These are phyloP conservation scores for Torymus aiolomorphi DNA, from an alignment of 2,888 invertebrate genomes.

Conservation along the genomic window DNA sequence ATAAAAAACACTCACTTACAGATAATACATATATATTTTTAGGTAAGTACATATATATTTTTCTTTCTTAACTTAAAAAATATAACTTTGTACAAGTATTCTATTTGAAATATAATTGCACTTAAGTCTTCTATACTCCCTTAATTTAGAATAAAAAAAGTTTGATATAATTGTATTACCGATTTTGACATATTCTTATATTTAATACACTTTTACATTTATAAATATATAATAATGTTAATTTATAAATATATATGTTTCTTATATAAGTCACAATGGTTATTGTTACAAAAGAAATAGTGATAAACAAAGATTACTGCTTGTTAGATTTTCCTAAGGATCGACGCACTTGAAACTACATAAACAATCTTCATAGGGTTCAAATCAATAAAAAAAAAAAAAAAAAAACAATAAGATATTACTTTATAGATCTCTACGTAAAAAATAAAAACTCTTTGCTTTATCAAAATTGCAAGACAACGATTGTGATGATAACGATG, in stretches of 20 bases:
- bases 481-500: slow-evolving; percentile 44
- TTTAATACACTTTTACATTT: slow-evolving; percentile 38
- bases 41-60: slow-evolving; percentile 53
- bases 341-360: slow-evolving; percentile 27
- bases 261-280: slow-evolving; percentile 15
- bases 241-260: slow-evolving; percentile 43
- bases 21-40: slow-evolving; percentile 48
- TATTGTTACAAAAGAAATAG: slow-evolving; percentile 31
- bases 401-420: slow-evolving; percentile 38
- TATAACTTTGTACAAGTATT: slow-evolving; percentile 57
- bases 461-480: slow-evolving; percentile 50
- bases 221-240: slow-evolving; percentile 42
- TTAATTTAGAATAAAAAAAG: slow-evolving; percentile 50
- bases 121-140: slow-evolving; percentile 55
- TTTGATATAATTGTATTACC: slow-evolving; percentile 31
- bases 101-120: slow-evolving; percentile 55
- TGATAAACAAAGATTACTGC: slow-evolving; percentile 23
- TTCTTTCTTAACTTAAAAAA: slow-evolving; percentile 46
- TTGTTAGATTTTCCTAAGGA: slow-evolving; percentile 37
- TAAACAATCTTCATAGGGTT: slow-evolving; percentile 43
- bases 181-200: slow-evolving; percentile 42
- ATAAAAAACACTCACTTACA: slow-evolving; percentile 42
- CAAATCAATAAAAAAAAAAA: slow-evolving; percentile 46
- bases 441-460: slow-evolving; percentile 46
- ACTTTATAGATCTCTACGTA: slow-evolving; percentile 41